phyloP scores from a whole-genome alignment of 1,140 invertebrate genomes.

The Hycleus cichorii region DNA sequence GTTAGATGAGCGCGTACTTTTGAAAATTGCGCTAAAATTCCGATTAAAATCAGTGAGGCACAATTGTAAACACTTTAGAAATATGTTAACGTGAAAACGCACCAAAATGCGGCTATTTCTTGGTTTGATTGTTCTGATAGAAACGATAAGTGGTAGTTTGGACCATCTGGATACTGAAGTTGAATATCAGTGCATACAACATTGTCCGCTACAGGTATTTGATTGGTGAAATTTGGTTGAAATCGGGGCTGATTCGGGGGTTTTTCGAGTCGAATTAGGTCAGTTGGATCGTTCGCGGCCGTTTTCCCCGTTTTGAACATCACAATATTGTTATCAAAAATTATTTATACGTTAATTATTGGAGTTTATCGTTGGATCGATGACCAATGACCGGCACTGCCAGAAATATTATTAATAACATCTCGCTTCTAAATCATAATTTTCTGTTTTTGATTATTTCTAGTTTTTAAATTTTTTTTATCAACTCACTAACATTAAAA shows the following conservation, averaged over 20 bases:
- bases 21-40: background rate
- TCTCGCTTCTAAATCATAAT: slow-evolving; percentile 14
- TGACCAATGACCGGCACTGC: slow-evolving; percentile 26
- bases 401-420: slow-evolving; percentile 30
- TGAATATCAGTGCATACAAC: slow-evolving; percentile 15
- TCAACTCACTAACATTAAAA: background rate
- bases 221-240: background rate
- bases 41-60: background rate
- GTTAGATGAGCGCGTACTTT: slow-evolving; percentile 3
- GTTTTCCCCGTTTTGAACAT: background rate
- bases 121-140: background rate
- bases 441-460: background rate
- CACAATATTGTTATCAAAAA: background rate
- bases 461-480: slow-evolving; percentile 1
- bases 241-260: background rate
- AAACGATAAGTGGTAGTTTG: slow-evolving; percentile 3
- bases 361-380: slow-evolving; percentile 19
- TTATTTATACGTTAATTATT: background rate
- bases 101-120: slow-evolving; percentile 5
- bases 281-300: background rate
- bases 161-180: slow-evolving; percentile 11
- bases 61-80: background rate
- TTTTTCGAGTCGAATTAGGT: background rate
- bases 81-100: slow-evolving; percentile 9
- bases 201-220: slow-evolving; percentile 16